Base-by-base conservation (phyloP, 2,888 invertebrate species). In the Taphrorychus bicolor region DNA sequence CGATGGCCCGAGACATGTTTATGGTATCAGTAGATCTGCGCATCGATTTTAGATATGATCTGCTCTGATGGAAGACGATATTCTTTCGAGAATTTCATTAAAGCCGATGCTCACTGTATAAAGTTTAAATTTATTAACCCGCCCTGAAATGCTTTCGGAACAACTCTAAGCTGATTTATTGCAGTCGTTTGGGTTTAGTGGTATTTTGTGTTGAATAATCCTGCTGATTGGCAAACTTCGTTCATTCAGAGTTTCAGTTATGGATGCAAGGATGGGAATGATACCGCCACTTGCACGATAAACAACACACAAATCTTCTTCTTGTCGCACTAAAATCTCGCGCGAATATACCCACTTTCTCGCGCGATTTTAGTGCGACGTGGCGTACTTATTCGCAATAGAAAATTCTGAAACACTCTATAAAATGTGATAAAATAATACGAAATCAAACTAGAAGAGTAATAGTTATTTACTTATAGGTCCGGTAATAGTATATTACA, bases 11-110 rank as follows among this genome's bases (percentile, higher is more conserved):
- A 17, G 66, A 61, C 56, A 52, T 59, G 66, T 74, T 74, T 74
- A 74, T 72, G 67, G 53, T 70, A 70, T 72, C 70, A 64, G 67
- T 57, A 62, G 72, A 72, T 73, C 60, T 59, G 66, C 56, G 68
- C 61, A 72, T 70, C 69, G 70, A 66, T 63, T 54, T 14, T 3
- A 40, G 59, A 59, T 59, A 48, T 59, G 59, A 59, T 59, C 59
- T 59, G 18, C 14, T 11, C 9, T 48, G 59, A 59, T 59, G 23
- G 48, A 48, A 40, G n/a, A 23, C 21, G 59, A 59, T 59, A 59
- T 59, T 59, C 59, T 48, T 57, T 45, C 48, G 41, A 40, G 69
- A 59, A 66, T 69, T 52, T 60, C 53, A 61, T 68, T 64, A 57
- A 60, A 42, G 24, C 21, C 49, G 53, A 19, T 54, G 59, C 65